A percentile compares a stretch with the other conserved stretches of the same genome.
Evolutionary conservation across 64 coral and sea anemone species (phyloP).

Genomic region (Platygyra sinensis): DNA sequence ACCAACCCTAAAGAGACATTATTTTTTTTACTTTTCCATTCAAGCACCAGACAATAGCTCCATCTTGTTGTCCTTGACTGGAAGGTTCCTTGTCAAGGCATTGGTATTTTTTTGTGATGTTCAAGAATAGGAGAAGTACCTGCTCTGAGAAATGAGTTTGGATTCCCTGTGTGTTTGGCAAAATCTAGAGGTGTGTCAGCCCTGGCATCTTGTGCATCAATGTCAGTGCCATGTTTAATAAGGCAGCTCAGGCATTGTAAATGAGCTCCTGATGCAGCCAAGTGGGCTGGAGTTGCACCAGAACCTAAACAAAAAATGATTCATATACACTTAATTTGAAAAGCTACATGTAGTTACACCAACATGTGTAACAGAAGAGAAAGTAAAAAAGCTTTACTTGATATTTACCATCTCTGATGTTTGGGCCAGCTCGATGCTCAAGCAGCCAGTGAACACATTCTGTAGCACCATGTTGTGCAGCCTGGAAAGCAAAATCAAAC

Average conservation of each 20-base stretch:
- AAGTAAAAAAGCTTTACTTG: not conserved
- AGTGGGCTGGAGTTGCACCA: constrained; percentile 67
- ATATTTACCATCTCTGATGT: constrained; percentile 82
- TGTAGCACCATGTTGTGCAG: constrained; percentile 80
- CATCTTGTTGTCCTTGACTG: not conserved
- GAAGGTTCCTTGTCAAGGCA: not conserved
- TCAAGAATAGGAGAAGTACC: constrained; percentile 16
- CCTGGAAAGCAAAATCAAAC: constrained; percentile 36
- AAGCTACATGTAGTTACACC: too few relatives aligned
- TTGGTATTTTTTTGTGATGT: not conserved
- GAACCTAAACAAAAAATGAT: constrained; percentile 48
- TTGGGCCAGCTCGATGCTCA: constrained; percentile 64
- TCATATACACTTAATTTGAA: not conserved
- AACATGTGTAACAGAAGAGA: too few relatives aligned
- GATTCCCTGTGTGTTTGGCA: constrained; percentile 79
- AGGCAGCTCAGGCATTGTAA: constrained; percentile 75
- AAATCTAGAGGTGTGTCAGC: constrained; percentile 65
- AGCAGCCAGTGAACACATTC: constrained; percentile 97
- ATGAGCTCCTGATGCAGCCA: constrained; percentile 78
- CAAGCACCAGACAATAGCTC: too few relatives aligned
- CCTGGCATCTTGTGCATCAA: constrained; percentile 51
- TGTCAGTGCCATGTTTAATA: constrained; percentile 66
- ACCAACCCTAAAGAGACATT: too few relatives aligned
- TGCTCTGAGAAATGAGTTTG: constrained; percentile 68
- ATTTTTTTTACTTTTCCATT: too few relatives aligned